Conservation (phyloP, 2,888 invertebrate genomes). For the Hypolimnas misippus region DNA sequence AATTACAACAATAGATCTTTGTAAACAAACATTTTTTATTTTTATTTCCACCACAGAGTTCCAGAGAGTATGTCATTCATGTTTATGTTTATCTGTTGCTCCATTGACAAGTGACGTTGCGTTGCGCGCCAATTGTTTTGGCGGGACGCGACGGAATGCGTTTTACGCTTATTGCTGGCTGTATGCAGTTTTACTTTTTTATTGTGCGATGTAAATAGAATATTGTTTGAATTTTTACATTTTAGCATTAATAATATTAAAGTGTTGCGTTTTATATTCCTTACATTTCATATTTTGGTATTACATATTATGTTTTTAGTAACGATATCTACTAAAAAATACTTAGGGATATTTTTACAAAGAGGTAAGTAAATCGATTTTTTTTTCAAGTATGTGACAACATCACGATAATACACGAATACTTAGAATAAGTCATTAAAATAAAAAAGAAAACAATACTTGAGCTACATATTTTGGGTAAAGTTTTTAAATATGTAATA, state of each 20-base stretch:
- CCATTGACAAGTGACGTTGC: slow-evolving; percentile 48
- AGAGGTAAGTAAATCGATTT: no score
- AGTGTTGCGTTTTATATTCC: no score
- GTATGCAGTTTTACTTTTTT: slow-evolving; percentile 23
- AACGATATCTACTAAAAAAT: no score
- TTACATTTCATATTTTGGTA: no score
- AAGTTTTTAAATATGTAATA: no score
- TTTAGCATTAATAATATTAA: not conserved
- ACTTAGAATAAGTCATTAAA: no score
- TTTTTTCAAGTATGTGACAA: no score
- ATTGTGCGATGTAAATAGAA: slow-evolving; percentile 2
- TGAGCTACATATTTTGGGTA: no score
- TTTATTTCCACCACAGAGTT: slow-evolving; percentile 33
- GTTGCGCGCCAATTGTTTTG: slow-evolving; percentile 60
- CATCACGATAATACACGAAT: no score
- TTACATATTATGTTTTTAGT: no score
- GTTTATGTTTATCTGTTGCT: slow-evolving; percentile 46
- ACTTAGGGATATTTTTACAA: no score
- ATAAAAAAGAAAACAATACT: no score
- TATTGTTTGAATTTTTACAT: slow-evolving; percentile 5
- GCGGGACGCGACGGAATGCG: slow-evolving; percentile 49
- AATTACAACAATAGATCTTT: slow-evolving; percentile 25
- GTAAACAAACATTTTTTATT: slow-evolving; percentile 35
- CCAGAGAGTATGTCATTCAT: slow-evolving; percentile 40
- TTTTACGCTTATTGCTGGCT: slow-evolving; percentile 32